Percentiles rank a stretch among this genome's conserved stretches.
Evolutionary conservation across 2,113 vertebrate genomes (phyloP).

Genomic region (Condylura cristata): DNA sequence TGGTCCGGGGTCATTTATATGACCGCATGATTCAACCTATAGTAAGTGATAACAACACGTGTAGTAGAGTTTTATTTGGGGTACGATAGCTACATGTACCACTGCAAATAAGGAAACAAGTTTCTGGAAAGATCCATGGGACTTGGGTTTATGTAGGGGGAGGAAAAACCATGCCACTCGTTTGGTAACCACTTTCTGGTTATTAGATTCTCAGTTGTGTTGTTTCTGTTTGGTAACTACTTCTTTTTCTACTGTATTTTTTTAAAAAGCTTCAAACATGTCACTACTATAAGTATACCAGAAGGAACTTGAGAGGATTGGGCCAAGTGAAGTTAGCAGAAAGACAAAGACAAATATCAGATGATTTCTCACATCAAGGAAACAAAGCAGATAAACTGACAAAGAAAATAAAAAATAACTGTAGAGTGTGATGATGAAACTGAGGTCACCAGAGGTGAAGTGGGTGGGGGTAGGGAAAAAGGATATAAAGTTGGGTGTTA

Average conservation of each 20-base stretch:
- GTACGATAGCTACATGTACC: not conserved
- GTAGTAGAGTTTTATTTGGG: not conserved
- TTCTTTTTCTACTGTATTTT: slow-evolving; percentile 51
- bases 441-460: too few species aligned
- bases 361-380: too few species aligned
- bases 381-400: too few species aligned
- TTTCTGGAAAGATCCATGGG: slow-evolving; percentile 26
- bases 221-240: slow-evolving; percentile 45
- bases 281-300: too few species aligned
- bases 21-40: not conserved
- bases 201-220: slow-evolving; percentile 5
- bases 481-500: too few species aligned
- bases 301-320: too few species aligned
- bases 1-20: not conserved
- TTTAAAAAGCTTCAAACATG: not conserved
- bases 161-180: not conserved
- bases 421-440: too few species aligned
- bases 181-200: slow-evolving; percentile 18
- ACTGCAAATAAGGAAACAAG: not conserved
- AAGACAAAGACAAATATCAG: too few species aligned
- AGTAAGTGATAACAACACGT: not conserved
- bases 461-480: too few species aligned
- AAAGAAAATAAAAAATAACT: too few species aligned
- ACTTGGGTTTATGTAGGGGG: not conserved
- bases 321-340: too few species aligned